Evolutionary conservation across 1,140 invertebrate genomes (phyloP), one percentile per base, ranked within the genome.

Genomic region (Bombus balteatus): DNA sequence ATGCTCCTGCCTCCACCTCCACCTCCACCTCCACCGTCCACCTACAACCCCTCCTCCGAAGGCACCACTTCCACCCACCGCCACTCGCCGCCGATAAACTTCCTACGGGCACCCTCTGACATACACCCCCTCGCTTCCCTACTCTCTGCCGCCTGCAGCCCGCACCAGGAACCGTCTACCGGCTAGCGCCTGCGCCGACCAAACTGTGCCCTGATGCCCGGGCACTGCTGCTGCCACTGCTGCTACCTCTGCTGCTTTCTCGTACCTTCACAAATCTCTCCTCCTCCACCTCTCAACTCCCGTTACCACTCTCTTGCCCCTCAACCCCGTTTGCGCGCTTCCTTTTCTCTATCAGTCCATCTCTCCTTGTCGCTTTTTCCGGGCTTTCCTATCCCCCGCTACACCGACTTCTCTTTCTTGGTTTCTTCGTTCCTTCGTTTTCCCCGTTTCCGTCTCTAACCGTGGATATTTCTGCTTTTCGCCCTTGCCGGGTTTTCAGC

Each of bases 171-270:
- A 90, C 81, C 76, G 65, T 90, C 86, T 83, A 86, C 41, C 79
- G 86, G 70, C 66, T 57, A 65, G 91, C 92, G 93, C 93, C 59
- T 91, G 92, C 91, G 93, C 91, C 83, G 32, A 83, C 76, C 53
- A 80, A 73, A 91, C 85, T 86, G 92, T 94, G 93, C 93, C 93
- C 93, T 93, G 93, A 93, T 94, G 92, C 93, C 93, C 93, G 93
- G 93, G 93, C 93, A 93, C 90, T 86, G 87, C 87, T 85, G 90
- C 88, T 91, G 83, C 91, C 90, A 90, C 90, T 88, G 87, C 88
- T 83, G 81, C 80, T 90, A 82, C 87, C 87, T 83, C 89, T 88
- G 85, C 85, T 85, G 86, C 88, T 90, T 90, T 86, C 83, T 88
- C 89, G 88, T 89, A 87, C 88, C 85, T 92, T 92, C 87, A 85